Base-by-base conservation (phyloP, 2,113 vertebrate species). In the Pseudorectes ferrugineus region DNA sequence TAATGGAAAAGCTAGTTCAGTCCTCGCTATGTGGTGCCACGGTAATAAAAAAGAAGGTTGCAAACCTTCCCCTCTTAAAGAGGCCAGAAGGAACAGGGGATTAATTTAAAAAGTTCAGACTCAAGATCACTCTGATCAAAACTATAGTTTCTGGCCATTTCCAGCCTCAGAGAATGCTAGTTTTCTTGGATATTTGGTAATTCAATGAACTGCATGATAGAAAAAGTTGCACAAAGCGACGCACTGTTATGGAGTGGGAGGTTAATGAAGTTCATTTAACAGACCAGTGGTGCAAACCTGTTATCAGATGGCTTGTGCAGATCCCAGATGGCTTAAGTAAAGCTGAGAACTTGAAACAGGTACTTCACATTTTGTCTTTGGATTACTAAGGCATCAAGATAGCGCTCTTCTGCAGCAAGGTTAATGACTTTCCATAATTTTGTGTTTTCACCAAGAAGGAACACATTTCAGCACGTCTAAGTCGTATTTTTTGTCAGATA, bases 241-340 rank as follows among this genome's bases (percentile, higher is more conserved):
- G 1, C 49, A 12, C 38, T 74, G 59, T 89, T 77, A 74, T 14
- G 7, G 65, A 61, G 72, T 63, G n/a, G 62, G 72, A 86, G 91
- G 95, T 89, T 97, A 93, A 94, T 93, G 89, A 95, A 95, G 68
- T 91, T 96, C 76, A 92, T 96, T 97, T 96, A 95, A 95, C 95
- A 93, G 91, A 95, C 73, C 96, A 95, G 57, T 93, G 92, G 80
- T 89, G 92, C 91, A 95, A 88, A 87, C 83, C 83, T 63, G 36
- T 71, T 84, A 81, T 95, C 94, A 92, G 83, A 93, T 91, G 92
- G 79, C 67, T 95, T 92, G 43, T 74, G 73, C 61, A 89, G 79
- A 74, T 81, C 95, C 88, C 94, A 95, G 80, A 78, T 85, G 96
- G 76, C 61, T 89, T 68, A 77, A 80, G 52, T 21, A 88, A 84